Evolutionary conservation across 2,888 invertebrate species (phyloP), one percentile per base, ranked within the genome.

Genomic region (Brachypalpus laphriformis): DNA sequence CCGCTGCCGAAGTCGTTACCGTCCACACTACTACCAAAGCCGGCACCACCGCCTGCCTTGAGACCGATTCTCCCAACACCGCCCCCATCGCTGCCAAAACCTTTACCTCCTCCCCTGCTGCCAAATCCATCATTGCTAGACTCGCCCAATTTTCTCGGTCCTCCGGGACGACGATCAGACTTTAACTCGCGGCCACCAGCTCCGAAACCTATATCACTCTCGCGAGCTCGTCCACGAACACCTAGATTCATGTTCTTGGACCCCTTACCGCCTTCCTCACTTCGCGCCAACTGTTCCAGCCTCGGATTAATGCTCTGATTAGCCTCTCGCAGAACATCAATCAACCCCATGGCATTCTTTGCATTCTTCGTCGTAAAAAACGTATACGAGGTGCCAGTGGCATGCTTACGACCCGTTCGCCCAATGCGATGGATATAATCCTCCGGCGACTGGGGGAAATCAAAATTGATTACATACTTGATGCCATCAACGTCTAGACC

Each of bases 341-440:
- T 95, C 75, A 98, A 93, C 89, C 97, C 97, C 91, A 94, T 95
- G 0, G 97, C 97, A 92, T 97, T 97, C 88, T 96, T 95, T 65
- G 95, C 94, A 91, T 98, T 97, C 87, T 95, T 94, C 11, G 95
- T 95, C n/a, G 98, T 98, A 93, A 98, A 98, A 93, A 98, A 98
- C 40, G 98, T 98, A 92, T 98, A 98, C 11, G 98, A 97, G 47
- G 97, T 98, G 87, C 97, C 98, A 87, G 95, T 96, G 88, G 95
- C 94, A 91, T 96, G 94, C 61, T 96, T 96, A 57, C 98, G 94
- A 37, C 97, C 98, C 25, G 98, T 98, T 90, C 98, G 95, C 61
- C 98, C 98, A 92, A 98, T 98, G 82, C 98, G 95, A 92, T 98
- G 98, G 89, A 98, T 96, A 92, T 98, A 98, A 92, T 98, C 98